A percentile compares a stretch with the other conserved stretches of the same genome.
phyloP scores from a whole-genome alignment of 2,888 invertebrate genomes.

The Villa cingulata region DNA sequence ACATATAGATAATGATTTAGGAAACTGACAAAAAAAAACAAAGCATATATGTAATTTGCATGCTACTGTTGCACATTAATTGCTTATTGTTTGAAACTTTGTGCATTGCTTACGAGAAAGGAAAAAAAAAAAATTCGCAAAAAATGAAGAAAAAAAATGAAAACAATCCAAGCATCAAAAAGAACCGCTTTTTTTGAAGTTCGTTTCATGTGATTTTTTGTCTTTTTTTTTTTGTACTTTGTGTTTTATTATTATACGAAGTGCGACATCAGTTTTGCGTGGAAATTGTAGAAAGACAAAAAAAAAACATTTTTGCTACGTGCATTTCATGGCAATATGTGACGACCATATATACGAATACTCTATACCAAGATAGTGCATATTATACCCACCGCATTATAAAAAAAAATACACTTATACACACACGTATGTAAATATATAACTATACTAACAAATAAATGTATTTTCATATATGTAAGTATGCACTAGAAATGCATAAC shows the following conservation, averaged over 20 bases:
- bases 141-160: no score
- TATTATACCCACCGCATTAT: no score
- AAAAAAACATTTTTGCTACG: neutral
- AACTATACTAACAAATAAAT: no score
- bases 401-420: no score
- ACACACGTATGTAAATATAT: no score
- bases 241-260: neutral
- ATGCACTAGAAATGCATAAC: no score
- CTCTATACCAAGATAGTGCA: no score
- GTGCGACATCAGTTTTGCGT: neutral
- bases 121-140: no score
- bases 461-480: no score
- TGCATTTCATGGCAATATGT: neutral
- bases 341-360: no score
- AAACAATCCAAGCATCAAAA: neutral
- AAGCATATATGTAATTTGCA: neutral
- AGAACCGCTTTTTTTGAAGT: neutral
- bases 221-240: neutral
- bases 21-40: neutral
- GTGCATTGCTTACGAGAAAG: neutral
- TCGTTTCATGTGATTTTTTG: neutral
- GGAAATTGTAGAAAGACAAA: neutral
- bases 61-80: neutral
- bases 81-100: neutral
- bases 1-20: neutral